phyloP scores from a whole-genome alignment of 2,113 vertebrate species.

The Caretta caretta region DNA sequence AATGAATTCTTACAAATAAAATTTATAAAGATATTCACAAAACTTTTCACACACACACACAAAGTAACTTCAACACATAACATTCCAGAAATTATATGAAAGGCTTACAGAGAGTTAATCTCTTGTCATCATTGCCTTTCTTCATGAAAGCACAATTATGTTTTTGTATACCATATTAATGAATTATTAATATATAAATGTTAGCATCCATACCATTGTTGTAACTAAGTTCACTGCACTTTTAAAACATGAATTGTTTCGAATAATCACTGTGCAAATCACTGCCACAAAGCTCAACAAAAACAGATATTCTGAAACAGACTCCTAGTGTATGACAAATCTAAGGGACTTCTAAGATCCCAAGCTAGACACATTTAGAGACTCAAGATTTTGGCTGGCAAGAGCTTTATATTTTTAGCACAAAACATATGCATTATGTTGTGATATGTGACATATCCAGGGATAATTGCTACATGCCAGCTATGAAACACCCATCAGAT shows the following conservation, averaged over 20 bases:
- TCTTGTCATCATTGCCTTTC: background rate
- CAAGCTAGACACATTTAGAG: background rate
- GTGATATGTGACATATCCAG: slow-evolving; percentile 26
- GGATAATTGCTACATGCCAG: slow-evolving; percentile 64
- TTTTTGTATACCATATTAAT: background rate
- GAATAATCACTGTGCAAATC: background rate
- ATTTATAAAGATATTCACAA: background rate
- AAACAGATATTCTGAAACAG: background rate
- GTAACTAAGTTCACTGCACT: background rate
- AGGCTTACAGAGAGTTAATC: background rate
- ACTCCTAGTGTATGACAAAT: background rate
- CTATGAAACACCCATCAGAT: slow-evolving; percentile 2
- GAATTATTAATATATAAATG: background rate
- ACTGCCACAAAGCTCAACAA: background rate
- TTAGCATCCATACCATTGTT: background rate
- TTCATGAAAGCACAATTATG: background rate
- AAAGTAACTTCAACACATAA: background rate
- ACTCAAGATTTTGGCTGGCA: background rate
- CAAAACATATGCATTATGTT: slow-evolving; percentile 58
- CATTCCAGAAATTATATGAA: background rate
- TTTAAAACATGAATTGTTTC: background rate
- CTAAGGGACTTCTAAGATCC: background rate
- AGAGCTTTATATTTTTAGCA: slow-evolving; percentile 34
- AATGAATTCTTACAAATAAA: background rate
- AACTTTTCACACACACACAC: background rate